Conservation (phyloP, 2,888 invertebrate species). For the Thera obeliscata region DNA sequence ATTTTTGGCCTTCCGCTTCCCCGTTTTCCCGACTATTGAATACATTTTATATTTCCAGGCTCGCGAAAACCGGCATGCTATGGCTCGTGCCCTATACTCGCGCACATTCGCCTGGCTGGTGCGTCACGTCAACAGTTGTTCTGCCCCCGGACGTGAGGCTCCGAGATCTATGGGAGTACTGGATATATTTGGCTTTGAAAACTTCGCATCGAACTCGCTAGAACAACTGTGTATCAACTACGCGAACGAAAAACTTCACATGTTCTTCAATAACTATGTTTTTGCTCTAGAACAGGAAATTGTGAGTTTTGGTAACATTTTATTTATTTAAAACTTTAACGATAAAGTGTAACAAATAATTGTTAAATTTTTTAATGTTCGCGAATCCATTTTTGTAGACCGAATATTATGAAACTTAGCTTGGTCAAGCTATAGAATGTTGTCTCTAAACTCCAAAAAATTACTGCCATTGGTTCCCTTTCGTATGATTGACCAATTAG, state of each 20-base stretch:
- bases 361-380: too few relatives aligned
- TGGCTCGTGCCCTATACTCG: slow-evolving; percentile 96
- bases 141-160: slow-evolving; percentile 93
- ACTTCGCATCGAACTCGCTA: slow-evolving; percentile 95
- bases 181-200: slow-evolving; percentile 97
- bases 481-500: too few relatives aligned
- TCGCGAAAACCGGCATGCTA: slow-evolving; percentile 95
- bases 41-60: slow-evolving; percentile 81
- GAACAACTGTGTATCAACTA: slow-evolving; percentile 97
- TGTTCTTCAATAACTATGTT: slow-evolving; percentile 98
- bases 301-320: slow-evolving; percentile 83
- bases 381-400: too few relatives aligned
- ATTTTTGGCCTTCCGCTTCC: too few relatives aligned
- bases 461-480: too few relatives aligned
- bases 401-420: too few relatives aligned
- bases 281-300: slow-evolving; percentile 97
- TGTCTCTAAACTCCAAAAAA: too few relatives aligned
- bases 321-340: too few relatives aligned
- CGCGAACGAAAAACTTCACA: slow-evolving; percentile 96
- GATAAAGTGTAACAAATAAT: too few relatives aligned
- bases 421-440: too few relatives aligned
- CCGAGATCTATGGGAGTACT: slow-evolving; percentile 92
- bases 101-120: slow-evolving; percentile 96
- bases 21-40: too few relatives aligned
- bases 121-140: slow-evolving; percentile 95